Conservation (phyloP, 30 jellyfish, hydroid and myxozoan genomes). For the Hydractinia echinata region DNA sequence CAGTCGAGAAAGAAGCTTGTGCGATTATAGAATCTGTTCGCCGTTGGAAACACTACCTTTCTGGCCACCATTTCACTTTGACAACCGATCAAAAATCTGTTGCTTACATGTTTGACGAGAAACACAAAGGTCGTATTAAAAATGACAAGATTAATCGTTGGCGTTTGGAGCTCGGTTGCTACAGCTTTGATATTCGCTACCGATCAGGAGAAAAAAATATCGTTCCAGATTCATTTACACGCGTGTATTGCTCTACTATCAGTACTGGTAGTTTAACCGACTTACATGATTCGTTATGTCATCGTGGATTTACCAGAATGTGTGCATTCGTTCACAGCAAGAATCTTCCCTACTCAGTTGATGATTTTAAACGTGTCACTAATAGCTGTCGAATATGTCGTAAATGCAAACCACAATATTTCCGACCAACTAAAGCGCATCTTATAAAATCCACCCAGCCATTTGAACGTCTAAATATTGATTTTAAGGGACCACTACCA, state of each 20-base stretch:
- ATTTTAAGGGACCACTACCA: conserved; percentile 48
- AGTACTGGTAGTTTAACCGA: background rate
- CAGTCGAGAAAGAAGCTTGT: conserved; percentile 36
- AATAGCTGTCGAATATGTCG: conserved; percentile 27
- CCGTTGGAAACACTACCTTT: conserved; percentile 56
- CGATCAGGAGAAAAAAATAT: conserved; percentile 34
- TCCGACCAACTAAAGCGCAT: conserved; percentile 19
- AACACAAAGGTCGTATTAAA: conserved; percentile 19
- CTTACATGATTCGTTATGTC: conserved; percentile 30
- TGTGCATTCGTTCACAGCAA: conserved; percentile 17
- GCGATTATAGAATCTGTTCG: conserved; percentile 51
- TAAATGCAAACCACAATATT: conserved; percentile 33
- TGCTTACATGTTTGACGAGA: conserved; percentile 53
- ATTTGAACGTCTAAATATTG: conserved; percentile 25
- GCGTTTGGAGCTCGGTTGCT: conserved; percentile 44
- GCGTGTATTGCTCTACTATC: conserved; percentile 31
- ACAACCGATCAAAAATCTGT: conserved; percentile 68
- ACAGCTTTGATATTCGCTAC: conserved; percentile 41
- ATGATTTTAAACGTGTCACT: conserved; percentile 1
- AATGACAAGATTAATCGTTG: conserved; percentile 43
- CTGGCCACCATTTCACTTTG: conserved; percentile 64
- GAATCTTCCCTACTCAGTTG: conserved; percentile 35
- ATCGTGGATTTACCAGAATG: conserved; percentile 40
- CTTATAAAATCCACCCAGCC: conserved; percentile 47
- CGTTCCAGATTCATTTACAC: conserved; percentile 32